Base-by-base conservation (phyloP, 2,888 invertebrate genomes). In the Caenorhabditis japonica region DNA sequence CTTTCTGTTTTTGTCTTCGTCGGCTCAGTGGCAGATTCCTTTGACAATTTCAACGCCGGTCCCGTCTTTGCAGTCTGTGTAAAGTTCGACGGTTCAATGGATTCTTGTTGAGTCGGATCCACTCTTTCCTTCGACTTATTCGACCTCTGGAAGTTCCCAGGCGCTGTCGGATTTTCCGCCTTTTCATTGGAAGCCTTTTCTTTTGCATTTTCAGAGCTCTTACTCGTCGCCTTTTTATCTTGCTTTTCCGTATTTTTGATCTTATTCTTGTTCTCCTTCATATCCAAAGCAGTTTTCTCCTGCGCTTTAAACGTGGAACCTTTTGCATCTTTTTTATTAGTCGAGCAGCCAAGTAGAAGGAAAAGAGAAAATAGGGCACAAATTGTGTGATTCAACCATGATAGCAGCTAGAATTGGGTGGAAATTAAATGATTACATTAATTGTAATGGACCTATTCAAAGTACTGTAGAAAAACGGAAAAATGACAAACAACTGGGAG, bases 361-460 rank as follows among this genome's bases (percentile, higher is more conserved):
- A 36, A 8, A 8, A 53, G 34, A n/a, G 25, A 34, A 39, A 53
- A 19, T 21, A 46, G 23, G 10, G 34, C 15, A 43, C 17, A 27
- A 36, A 61, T 38, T 25, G 27, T 30, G 25, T 19, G 21, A 62
- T 4, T 27, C 25, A 47, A 41, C 30, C 38, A 51, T 51, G 33
- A 23, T 41, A 52, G 43, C 61, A 61, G 43, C 61, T 61, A 27
- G 15, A 52, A 34, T n/a, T n/a, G n/a, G n/a, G n/a, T n/a, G n/a
- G n/a, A n/a, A n/a, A n/a, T n/a, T n/a, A n/a, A n/a, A n/a, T n/a
- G n/a, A n/a, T n/a, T n/a, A n/a, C n/a, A n/a, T n/a, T n/a, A n/a
- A n/a, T n/a, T n/a, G n/a, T n/a, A n/a, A n/a, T n/a, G n/a, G n/a
- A n/a, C n/a, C n/a, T n/a, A n/a, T n/a, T n/a, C n/a, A n/a, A n/a